phyloP scores from a whole-genome alignment of 2,797 vertebrate species.

The Decapterus maruadsi region DNA sequence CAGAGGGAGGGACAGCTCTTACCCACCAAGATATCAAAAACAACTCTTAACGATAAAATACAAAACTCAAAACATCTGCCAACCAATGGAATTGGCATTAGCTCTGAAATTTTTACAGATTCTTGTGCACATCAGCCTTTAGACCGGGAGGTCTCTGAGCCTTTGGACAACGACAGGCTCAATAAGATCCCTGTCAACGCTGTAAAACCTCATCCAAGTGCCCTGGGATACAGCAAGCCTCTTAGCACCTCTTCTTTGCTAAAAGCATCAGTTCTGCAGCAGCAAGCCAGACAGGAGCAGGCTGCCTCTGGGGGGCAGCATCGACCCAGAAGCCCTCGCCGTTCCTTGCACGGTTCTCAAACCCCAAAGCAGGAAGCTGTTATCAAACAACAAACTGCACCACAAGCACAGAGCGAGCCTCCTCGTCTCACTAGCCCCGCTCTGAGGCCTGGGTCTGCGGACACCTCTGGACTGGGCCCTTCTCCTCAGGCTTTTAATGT shows the following conservation, averaged over 20 bases:
- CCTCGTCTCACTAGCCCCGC: slow-evolving; percentile 72
- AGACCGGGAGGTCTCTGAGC: slow-evolving; percentile 83
- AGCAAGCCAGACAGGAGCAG: slow-evolving; percentile 86
- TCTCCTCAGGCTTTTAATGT: slow-evolving; percentile 82
- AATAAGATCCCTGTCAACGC: slow-evolving; percentile 90
- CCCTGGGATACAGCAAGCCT: slow-evolving; percentile 86
- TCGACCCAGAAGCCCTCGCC: slow-evolving; percentile 85
- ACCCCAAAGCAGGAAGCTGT: slow-evolving; percentile 84
- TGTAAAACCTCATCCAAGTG: slow-evolving; percentile 90
- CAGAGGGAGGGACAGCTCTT: slow-evolving; percentile 85
- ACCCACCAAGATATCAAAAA: slow-evolving; percentile 87
- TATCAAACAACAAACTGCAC: slow-evolving; percentile 83
- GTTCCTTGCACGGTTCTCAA: slow-evolving; percentile 86
- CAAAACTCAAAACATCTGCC: slow-evolving; percentile 87
- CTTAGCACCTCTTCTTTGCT: slow-evolving; percentile 86
- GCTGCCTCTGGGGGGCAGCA: slow-evolving; percentile 77
- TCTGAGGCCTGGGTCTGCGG: slow-evolving; percentile 77
- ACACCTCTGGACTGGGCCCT: slow-evolving; percentile 76
- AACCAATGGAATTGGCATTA: slow-evolving; percentile 86
- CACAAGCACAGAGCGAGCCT: slow-evolving; percentile 77
- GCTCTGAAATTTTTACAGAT: slow-evolving; percentile 86
- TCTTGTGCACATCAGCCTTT: slow-evolving; percentile 60
- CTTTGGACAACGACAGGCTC: slow-evolving; percentile 85
- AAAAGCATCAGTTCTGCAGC: slow-evolving; percentile 88
- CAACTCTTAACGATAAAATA: slow-evolving; percentile 80